These are phyloP conservation scores for Bombus turneri DNA, from an alignment of 1,140 invertebrate species.

Conservation along the genomic window DNA sequence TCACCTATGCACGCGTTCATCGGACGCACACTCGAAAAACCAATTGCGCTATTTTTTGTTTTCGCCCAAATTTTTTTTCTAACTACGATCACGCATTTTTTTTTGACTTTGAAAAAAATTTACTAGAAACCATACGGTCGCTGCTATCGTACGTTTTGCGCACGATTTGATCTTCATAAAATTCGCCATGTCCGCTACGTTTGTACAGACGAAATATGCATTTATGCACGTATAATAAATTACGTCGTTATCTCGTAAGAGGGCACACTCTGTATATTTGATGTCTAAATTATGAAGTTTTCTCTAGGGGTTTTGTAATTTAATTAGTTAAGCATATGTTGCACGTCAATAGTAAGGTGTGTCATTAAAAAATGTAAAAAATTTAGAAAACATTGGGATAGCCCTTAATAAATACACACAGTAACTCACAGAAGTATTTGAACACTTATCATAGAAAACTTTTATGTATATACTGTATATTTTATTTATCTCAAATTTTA, in stretches of 20 bases:
- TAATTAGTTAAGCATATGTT: not conserved
- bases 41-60: not conserved
- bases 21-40: not conserved
- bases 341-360: not conserved
- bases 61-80: not conserved
- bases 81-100: slow-evolving; percentile 8
- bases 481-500: too few species aligned
- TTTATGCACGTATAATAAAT: not conserved
- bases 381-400: not conserved
- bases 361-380: slow-evolving; percentile 9
- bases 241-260: not conserved
- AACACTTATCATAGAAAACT: too few species aligned
- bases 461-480: too few species aligned
- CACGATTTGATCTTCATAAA: not conserved
- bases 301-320: not conserved
- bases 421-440: too few species aligned
- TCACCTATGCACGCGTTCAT: not conserved
- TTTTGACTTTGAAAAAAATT: slow-evolving; percentile 3
- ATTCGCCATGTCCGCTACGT: not conserved
- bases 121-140: slow-evolving; percentile 5
- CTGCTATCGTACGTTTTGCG: not conserved
- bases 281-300: not conserved
- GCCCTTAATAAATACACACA: not conserved
- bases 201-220: not conserved
- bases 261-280: slow-evolving; percentile 32